Percentiles rank a stretch among this genome's conserved stretches.
These are phyloP conservation scores for Vulpes ferrilata DNA, from an alignment of 2,113 vertebrate species.

Conservation along the genomic window DNA sequence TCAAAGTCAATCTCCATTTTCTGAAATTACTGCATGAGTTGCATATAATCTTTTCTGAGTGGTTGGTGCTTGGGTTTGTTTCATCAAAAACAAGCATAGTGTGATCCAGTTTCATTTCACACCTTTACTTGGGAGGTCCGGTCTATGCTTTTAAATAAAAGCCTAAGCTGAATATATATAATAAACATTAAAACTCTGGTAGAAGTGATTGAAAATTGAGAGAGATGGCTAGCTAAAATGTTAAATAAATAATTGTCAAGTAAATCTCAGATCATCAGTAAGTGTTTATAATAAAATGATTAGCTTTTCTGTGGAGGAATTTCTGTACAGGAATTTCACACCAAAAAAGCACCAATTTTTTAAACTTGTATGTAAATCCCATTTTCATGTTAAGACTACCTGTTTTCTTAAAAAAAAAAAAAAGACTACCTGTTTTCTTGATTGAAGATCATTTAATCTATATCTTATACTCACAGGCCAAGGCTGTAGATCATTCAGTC, in stretches of 20 bases:
- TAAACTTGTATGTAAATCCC: background rate
- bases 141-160: conserved; percentile 8
- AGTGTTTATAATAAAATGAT: conserved; percentile 6
- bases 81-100: background rate
- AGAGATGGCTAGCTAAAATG: background rate
- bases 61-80: background rate
- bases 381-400: background rate
- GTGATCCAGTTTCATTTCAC: background rate
- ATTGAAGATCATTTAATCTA: background rate
- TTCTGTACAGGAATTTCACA: background rate
- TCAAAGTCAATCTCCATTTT: background rate
- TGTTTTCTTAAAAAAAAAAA: too few species aligned
- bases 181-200: background rate
- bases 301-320: background rate
- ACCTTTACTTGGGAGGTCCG: background rate
- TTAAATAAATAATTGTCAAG: background rate
- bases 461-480: conserved; percentile 91
- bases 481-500: conserved; percentile 89
- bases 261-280: background rate
- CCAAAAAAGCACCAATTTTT: background rate
- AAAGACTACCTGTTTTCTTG: background rate
- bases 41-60: background rate
- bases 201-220: background rate
- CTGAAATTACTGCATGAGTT: background rate
- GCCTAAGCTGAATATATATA: background rate